Base-by-base conservation (phyloP, 2,888 invertebrate genomes). In the Rapana venosa region DNA sequence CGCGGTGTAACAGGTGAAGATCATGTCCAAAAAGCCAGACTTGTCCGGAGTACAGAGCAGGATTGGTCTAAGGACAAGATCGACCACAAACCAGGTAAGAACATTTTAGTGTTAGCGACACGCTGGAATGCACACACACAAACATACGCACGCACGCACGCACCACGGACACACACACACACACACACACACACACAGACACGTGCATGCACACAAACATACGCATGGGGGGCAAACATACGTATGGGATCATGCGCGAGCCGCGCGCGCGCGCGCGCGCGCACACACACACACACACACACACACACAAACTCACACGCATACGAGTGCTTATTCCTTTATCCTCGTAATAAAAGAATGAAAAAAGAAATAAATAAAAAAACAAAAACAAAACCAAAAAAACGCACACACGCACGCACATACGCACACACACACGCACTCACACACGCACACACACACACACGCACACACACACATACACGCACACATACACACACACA, bases 31-130 rank as follows among this genome's bases (percentile, higher is more conserved):
- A 84, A 95, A 94, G 74, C 90, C 91, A 20, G 94, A 94, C 87
- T 93, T 93, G 86, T 91, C 93, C 70, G 92, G 91, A 91, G 95
- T 94, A 0, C 87, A 88, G 74, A 94, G 94, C 92, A 93, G 88
- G 61, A 90, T 94, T 70, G 94, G 94, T 4, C 94, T n/a, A 93
- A 92, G 84, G 93, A 92, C 85, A 93, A 93, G 61, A 91, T 93
- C 8, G 90, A 90, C 22, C 91, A 94, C 86, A 93, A 91, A 87
- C 94, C 94, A 90, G 92, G 92, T 92, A n/a, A 84, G 66, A 70
- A 70, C 2, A 47, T 47, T 47, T 47, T 47, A 8, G 47, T 47
- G 47, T 47, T 47, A 47, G 47, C 2, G 47, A 47, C 47, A 47
- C 47, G 2, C 4, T 47, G 47, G 47, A 47, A 47, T 47, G 8